Conservation (phyloP, 2,797 vertebrate genomes). For the Gymnoscopelus microlampas region DNA sequence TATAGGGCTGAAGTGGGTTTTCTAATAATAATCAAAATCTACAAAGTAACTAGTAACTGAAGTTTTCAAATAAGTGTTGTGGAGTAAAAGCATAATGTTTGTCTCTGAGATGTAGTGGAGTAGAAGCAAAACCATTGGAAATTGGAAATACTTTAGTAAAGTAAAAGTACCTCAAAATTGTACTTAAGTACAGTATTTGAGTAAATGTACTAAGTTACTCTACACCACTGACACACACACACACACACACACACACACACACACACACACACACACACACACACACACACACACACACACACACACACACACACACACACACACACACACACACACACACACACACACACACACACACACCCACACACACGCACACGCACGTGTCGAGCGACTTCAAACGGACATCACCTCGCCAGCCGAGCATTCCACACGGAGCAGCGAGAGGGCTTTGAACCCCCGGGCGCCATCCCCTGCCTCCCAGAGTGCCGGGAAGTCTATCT, state of each 20-base stretch:
- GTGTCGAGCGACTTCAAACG: constrained; percentile 57
- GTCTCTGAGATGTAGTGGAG: too few relatives aligned
- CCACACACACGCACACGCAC: constrained; percentile 20
- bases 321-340: constrained; percentile 12
- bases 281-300: constrained; percentile 22
- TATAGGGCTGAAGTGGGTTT: too few relatives aligned
- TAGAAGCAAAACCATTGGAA: too few relatives aligned
- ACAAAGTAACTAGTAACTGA: too few relatives aligned
- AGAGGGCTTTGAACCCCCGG: constrained; percentile 66
- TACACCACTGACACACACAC: constrained; percentile 8
- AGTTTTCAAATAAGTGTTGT: too few relatives aligned
- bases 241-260: constrained; percentile 13
- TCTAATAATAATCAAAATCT: too few relatives aligned
- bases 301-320: constrained; percentile 15
- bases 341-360: constrained; percentile 26
- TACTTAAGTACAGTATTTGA: too few relatives aligned
- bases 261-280: constrained; percentile 26
- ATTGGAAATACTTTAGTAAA: too few relatives aligned
- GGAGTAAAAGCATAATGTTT: too few relatives aligned
- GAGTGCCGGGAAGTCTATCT: constrained; percentile 73
- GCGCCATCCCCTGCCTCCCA: constrained; percentile 57
- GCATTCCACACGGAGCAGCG: constrained; percentile 72
- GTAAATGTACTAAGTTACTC: too few relatives aligned
- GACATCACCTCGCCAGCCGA: constrained; percentile 46
- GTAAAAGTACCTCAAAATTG: too few relatives aligned